A percentile compares a stretch with the other conserved stretches of the same genome.
phyloP scores from a whole-genome alignment of 1,140 invertebrate species.

The Venturia canescens region DNA sequence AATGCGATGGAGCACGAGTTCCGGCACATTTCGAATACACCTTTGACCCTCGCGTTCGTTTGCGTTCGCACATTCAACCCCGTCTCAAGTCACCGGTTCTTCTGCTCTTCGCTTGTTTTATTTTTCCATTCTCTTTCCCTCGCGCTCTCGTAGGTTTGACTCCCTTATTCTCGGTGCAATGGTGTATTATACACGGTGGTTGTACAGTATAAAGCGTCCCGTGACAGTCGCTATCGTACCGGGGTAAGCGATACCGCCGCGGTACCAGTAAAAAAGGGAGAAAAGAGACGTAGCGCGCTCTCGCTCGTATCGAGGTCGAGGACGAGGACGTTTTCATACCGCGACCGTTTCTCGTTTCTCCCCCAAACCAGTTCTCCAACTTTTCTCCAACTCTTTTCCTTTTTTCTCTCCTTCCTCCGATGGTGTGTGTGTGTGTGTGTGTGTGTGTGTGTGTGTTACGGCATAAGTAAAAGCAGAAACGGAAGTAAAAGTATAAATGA shows the following conservation, averaged over 20 bases:
- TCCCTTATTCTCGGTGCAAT: not conserved
- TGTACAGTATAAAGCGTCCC: constrained; percentile 1
- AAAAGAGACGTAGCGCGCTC: not conserved
- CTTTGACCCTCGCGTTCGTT: constrained; percentile 6
- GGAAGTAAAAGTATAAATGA: not conserved
- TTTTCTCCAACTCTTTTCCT: not conserved
- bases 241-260: not conserved
- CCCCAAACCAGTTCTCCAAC: not conserved
- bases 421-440: too few relatives aligned
- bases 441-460: too few relatives aligned
- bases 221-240: not conserved
- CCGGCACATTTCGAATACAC: not conserved
- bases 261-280: not conserved
- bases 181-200: not conserved
- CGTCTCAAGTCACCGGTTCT: not conserved
- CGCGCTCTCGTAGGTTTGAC: not conserved
- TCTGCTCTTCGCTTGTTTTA: not conserved
- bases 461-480: not conserved
- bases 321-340: not conserved
- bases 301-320: constrained; percentile 5
- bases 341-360: not conserved
- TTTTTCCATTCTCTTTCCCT: not conserved
- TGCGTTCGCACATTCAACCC: not conserved
- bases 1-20: constrained; percentile 1
- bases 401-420: not conserved